Evolutionary conservation across 2,888 invertebrate species (phyloP), one percentile per base, ranked within the genome.

Genomic region (Phengaris arion): DNA sequence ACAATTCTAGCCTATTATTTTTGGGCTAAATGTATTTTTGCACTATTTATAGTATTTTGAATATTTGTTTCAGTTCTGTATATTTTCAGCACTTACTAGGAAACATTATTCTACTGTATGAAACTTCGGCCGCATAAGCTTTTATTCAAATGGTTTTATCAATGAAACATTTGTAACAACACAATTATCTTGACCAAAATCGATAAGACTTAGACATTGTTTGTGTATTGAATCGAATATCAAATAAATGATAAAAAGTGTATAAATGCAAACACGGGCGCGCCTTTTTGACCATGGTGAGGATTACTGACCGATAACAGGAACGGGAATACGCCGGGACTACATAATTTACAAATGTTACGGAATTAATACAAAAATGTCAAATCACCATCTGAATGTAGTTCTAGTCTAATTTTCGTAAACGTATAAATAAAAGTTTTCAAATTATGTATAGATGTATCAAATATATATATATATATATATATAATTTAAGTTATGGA

Each of bases 171-270:
- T 75, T 76, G 76, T 78, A 75, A 70, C 72, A 69, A 57, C 68
- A 75, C 77, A 77, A 77, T 69, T 69, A 69, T 69, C 72, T 12
- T 72, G 52, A 72, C 72, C 72, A 72, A 72, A 72, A 75, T 68
- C 74, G 79, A 79, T 79, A 79, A 77, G 74, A 77, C 69, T 74
- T 75, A 77, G 79, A 79, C 79, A 77, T 79, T 79, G 78, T 81
- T 80, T 80, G 80, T 76, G 76, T 75, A 79, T 78, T 79, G 75
- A 79, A 79, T 80, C 79, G 75, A 78, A 72, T 77, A 81, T 83
- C 81, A 82, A 82, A 83, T 80, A 82, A 74, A 76, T 77, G 83
- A 83, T 83, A 83, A 84, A 83, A 81, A 82, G 79, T 81, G 80
- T 79, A 79, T 78, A 74, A 80, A 80, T 77, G 79, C 78, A 82